Evolutionary conservation across 1,140 invertebrate species (phyloP), one percentile per base, ranked within the genome.

Genomic region (Caenorhabditis remanei): DNA sequence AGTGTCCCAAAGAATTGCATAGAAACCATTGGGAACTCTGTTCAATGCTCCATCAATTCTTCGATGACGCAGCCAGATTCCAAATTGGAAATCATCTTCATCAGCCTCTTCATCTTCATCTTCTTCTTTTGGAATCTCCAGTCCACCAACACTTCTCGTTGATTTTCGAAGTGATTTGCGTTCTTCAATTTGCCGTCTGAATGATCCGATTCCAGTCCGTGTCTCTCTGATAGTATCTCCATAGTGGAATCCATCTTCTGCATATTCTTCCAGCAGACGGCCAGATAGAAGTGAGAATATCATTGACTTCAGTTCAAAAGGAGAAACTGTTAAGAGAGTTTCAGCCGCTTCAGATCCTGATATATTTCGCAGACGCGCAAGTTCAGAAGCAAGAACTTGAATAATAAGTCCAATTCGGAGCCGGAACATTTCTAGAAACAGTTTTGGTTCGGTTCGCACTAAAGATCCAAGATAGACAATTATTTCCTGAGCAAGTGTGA

Each of bases 401-500:
- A 99, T 99, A 87, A 99, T 99, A 0, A 99, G 94, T 19, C 98
- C 98, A 83, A 99, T 96, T 86, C 98, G 93, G 16, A 99, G 94
- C 86, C 98, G 94, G 85, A 99, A 93, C 98, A 99, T 99, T 94
- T 99, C 98, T 87, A 95, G 94, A 93, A 99, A 99, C 4, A 99
- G 93, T 90, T 97, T 96, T 1, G 98, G 98, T 92, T 99, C 98
- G 0, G 98, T 99, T 88, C 98, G 94, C 86, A 99, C 99, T 92
- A 99, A 98, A 96, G 99, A 99, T 5, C 98, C 97, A 83, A 99
- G 94, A 93, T 99, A 99, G 6, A 99, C 96, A 41, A 99, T 94
- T 40, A 99, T 93, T 93, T 99, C 98, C 94, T 98, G 97, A 0
- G 97, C 98, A 87, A 99, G 94, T 96, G 99, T 99, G 0, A 97